Base-by-base conservation (phyloP, 1,140 invertebrate genomes). In the Latrodectus geometricus region DNA sequence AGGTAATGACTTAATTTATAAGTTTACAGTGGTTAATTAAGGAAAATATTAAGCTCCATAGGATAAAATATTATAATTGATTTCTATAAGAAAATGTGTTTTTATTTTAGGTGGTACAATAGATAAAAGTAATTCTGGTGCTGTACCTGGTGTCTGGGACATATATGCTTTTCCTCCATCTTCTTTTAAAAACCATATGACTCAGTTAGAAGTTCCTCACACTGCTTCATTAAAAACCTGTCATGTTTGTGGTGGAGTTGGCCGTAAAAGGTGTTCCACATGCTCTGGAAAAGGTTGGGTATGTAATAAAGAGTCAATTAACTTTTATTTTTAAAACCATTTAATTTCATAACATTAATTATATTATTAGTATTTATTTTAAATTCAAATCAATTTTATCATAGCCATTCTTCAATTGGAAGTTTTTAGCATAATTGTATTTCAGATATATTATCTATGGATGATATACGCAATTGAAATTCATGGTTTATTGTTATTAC, bases 221-320 rank as follows among this genome's bases (percentile, higher is more conserved):
- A 94, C 93, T 17, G 91, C 92, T 5, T 92, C 91, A 9, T 90
- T 93, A 15, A 94, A 93, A 88, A 90, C 91, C 0, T 94, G 93
- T 89, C 93, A 93, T 89, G 89, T 91, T 9, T 94, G 93, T 88
- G 90, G 90, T 81, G 92, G 92, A 0, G 90, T 90, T 9, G 93
- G 93, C 4, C 91, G 90, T 35, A 89, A 93, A 9, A 89, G 90
- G n/a, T 94, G 93, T 89, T 89, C 89, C 23, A 90, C 91, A 48
- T 94, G 93, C 88, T 89, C 91, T 82, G 93, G 93, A 8, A 91
- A 92, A 87, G 93, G 93, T 85, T 91, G 91, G 90, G 93, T 93
- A 90, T 89, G 90, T 83, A 35, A 35, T 35, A 35, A 35, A 35
- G 35, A 35, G n/a, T n/a, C n/a, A n/a, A n/a, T n/a, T n/a, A n/a